phyloP scores from a whole-genome alignment of 2,113 vertebrate genomes.

The Lepus americanus region DNA sequence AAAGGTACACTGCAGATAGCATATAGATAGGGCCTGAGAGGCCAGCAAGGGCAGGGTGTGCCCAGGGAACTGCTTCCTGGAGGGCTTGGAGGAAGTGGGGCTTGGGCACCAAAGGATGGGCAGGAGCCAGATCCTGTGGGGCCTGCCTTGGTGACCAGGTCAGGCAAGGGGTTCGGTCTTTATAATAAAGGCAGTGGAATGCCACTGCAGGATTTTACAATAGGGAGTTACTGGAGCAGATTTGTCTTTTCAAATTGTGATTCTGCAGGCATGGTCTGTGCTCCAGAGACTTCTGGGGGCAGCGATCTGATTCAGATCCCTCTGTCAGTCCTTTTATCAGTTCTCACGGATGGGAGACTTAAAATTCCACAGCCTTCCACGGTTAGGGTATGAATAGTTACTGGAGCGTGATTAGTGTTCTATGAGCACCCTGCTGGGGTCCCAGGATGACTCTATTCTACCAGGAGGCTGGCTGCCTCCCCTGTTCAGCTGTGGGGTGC shows the following conservation, averaged over 20 bases:
- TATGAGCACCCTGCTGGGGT: neutral
- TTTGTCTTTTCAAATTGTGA: neutral
- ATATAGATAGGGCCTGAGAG: neutral
- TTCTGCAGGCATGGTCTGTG: neutral
- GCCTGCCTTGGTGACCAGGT: neutral
- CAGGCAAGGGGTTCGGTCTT: neutral
- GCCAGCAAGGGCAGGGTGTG: too few species aligned
- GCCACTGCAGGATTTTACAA: neutral
- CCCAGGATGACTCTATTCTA: neutral
- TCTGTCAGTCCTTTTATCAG: neutral
- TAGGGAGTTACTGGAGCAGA: neutral
- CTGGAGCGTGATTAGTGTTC: neutral
- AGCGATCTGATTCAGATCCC: neutral
- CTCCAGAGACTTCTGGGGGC: neutral
- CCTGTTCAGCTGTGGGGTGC: fast-evolving
- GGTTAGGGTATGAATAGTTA: neutral
- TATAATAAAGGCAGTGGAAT: neutral
- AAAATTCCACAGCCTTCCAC: neutral
- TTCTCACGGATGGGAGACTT: neutral
- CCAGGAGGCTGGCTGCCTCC: neutral
- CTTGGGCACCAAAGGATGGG: neutral
- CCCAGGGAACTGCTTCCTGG: too few species aligned
- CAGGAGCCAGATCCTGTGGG: neutral
- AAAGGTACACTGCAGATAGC: neutral
- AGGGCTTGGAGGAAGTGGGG: neutral